Evolutionary conservation across 2,113 vertebrate species (phyloP).

Genomic region (Planiliza haematocheilus): DNA sequence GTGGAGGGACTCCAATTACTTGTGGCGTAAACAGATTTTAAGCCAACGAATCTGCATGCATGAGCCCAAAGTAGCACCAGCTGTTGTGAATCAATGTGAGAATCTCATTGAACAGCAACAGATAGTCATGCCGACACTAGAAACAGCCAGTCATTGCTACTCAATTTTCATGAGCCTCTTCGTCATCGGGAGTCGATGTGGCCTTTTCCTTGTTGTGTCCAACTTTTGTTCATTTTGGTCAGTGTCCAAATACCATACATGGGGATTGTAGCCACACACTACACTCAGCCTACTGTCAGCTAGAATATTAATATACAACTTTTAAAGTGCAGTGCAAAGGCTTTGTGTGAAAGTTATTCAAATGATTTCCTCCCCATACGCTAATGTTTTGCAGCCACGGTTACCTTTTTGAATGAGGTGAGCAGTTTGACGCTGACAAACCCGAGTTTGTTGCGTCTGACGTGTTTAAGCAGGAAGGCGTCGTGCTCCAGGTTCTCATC

Average conservation of each 20-base stretch:
- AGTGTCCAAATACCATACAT: not conserved
- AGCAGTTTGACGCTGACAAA: conserved; percentile 98
- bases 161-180: not conserved
- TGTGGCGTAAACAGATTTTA: conserved; percentile 25
- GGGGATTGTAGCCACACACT: not conserved
- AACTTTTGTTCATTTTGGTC: not conserved
- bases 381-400: not conserved
- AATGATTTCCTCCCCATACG: not conserved
- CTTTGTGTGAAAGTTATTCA: not conserved
- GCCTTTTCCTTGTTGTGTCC: too few relatives aligned
- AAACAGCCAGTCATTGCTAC: conserved; percentile 18
- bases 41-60: conserved; percentile 29
- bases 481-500: conserved; percentile 98
- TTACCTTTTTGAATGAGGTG: conserved; percentile 98
- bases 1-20: not conserved
- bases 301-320: too few relatives aligned
- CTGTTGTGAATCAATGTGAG: conserved; percentile 53
- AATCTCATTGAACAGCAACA: conserved; percentile 33
- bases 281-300: not conserved
- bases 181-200: not conserved
- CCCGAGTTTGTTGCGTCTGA: conserved; percentile 95
- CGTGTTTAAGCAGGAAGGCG: conserved; percentile 95
- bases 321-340: not conserved
- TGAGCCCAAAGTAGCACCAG: conserved; percentile 52
- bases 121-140: conserved; percentile 33